Conservation (phyloP, 2,797 vertebrate genomes). For the Clarias fuscus region DNA sequence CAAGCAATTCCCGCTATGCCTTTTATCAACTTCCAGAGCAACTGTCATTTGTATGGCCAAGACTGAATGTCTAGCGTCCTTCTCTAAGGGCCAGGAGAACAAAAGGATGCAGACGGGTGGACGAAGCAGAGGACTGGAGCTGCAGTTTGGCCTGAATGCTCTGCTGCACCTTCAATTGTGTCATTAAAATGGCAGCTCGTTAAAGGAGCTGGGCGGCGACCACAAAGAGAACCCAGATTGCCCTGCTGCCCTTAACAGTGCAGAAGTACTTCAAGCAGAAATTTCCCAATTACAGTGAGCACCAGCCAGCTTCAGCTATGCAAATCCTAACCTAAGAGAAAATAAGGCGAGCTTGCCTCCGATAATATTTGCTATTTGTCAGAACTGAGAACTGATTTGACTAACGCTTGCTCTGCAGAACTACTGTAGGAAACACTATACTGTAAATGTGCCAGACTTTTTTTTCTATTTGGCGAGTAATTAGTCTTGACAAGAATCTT, state of each 20-base stretch:
- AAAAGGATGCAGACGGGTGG: conserved; percentile 23
- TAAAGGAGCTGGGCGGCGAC: conserved; percentile 44
- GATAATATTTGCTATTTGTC: conserved; percentile 23
- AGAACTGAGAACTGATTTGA: conserved; percentile 5
- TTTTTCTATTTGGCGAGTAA: conserved; percentile 15
- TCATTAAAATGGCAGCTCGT: conserved; percentile 62
- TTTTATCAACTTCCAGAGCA: conserved; percentile 53
- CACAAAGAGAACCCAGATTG: conserved; percentile 47
- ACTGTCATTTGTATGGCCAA: conserved; percentile 51
- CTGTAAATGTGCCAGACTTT: conserved; percentile 1
- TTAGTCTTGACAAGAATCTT: conserved; percentile 21
- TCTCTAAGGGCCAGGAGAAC: conserved; percentile 31
- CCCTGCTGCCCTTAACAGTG: conserved; percentile 27
- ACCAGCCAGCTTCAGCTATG: conserved; percentile 22
- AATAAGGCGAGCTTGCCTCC: not conserved
- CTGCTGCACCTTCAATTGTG: conserved; percentile 56
- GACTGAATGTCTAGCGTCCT: conserved; percentile 44
- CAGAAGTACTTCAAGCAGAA: conserved; percentile 27
- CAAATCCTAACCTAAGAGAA: conserved; percentile 16
- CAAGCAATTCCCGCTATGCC: conserved; percentile 37
- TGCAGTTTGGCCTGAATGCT: conserved; percentile 50
- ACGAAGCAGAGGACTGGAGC: not conserved
- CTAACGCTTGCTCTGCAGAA: not conserved
- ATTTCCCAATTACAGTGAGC: conserved; percentile 43
- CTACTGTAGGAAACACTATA: not conserved